Evolutionary conservation across 2,888 invertebrate genomes (phyloP), one percentile per base, ranked within the genome.

Genomic region (Cataglyphis livida): DNA sequence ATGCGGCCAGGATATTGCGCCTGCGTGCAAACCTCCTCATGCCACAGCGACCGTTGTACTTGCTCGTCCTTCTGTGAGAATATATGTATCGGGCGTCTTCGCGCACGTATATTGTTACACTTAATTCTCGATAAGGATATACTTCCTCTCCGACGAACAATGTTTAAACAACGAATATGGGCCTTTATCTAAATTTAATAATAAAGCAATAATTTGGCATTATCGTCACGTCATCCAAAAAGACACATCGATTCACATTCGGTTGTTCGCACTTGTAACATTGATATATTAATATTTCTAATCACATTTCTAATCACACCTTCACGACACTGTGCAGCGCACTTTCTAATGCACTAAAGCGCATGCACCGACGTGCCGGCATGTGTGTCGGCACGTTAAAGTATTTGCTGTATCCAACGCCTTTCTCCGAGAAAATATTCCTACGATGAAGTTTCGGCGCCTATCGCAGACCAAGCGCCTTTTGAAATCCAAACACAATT

Each of bases 11-110:
- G 92, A 92, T 93, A 88, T 91, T 92, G 87, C 94, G 93, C 91
- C 93, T 92, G 91, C 93, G 93, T 90, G 94, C 94, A 92, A 94
- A 93, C 90, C 93, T 93, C 92, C 93, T 92, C 94, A 94, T 94
- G 90, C 93, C 94, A 92, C 94, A 92, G 87, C 87, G 90, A 90
- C 88, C 90, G 90, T 88, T 89, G 86, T 87, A 86, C 89, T 83
- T 86, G 87, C 83, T 87, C 87, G 86, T 87, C 90, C 79, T 88
- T 86, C 81, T 12, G 44, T 51, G n/a, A 51, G 51, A 51, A 51
- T 51, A 51, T 51, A 51, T 7, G 51, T 54, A 62, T 66, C 44
- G 65, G 35, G 21, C 57, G 48, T 35, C 18, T 51, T 25, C 4
- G 18, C 32, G 32, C 32, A 0, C 32, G 32, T 41, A 25, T 3